Evolutionary conservation across 1,140 invertebrate species (phyloP).

Genomic region (Trichoplusia ni): DNA sequence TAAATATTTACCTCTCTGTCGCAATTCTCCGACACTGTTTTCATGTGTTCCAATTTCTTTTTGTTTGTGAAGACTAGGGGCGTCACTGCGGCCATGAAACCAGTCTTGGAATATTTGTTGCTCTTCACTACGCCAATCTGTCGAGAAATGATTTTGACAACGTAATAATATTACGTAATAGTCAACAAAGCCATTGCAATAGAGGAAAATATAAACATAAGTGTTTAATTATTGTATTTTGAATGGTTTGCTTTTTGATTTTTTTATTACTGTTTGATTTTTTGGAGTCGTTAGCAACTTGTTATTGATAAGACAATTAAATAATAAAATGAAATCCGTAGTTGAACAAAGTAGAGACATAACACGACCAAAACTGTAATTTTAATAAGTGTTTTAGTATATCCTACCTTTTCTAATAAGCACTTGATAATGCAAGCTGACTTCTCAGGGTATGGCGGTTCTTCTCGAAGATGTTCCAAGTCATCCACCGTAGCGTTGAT

Average conservation of each 20-base stretch:
- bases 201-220: too few relatives aligned
- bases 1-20: slow-evolving; percentile 64
- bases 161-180: too few relatives aligned
- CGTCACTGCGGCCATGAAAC: slow-evolving; percentile 63
- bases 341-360: neutral
- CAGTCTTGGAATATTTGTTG: slow-evolving; percentile 62
- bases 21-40: slow-evolving; percentile 66
- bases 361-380: neutral
- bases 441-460: slow-evolving; percentile 72
- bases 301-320: too few relatives aligned
- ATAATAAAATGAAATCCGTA: too few relatives aligned
- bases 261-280: too few relatives aligned
- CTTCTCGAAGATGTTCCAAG: slow-evolving; percentile 57
- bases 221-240: too few relatives aligned
- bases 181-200: too few relatives aligned
- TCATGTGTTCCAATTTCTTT: slow-evolving; percentile 75
- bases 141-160: too few relatives aligned
- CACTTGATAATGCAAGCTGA: slow-evolving; percentile 70
- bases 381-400: neutral
- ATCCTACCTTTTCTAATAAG: slow-evolving; percentile 65
- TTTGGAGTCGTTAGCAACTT: too few relatives aligned
- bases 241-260: too few relatives aligned
- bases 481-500: slow-evolving; percentile 61
- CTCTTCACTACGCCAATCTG: slow-evolving; percentile 67
- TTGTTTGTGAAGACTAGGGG: slow-evolving; percentile 64